Conservation (phyloP, 2,797 vertebrate species). For the Acestrorhynchus altus region DNA sequence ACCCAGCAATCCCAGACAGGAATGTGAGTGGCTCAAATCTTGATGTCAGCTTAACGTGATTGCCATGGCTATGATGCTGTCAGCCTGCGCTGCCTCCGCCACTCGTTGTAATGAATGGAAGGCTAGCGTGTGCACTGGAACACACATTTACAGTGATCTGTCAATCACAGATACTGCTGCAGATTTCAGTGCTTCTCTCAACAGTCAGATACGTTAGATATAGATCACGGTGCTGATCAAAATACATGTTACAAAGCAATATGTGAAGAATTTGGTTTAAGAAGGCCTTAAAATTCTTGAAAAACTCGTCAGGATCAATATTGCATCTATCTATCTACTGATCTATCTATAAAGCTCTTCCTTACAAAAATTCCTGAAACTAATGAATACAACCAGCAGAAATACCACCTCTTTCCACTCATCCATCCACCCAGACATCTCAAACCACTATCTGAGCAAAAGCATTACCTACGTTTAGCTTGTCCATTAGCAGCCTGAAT, state of each 20-base stretch:
- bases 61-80: constrained; percentile 51
- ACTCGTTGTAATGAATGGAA: constrained; percentile 49
- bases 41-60: constrained; percentile 44
- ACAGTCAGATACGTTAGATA: background rate
- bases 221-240: constrained; percentile 19
- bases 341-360: no score
- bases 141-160: constrained; percentile 47
- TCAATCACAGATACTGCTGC: constrained; percentile 44
- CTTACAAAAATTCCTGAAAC: no score
- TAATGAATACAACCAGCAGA: no score
- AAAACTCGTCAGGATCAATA: no score
- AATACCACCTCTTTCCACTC: no score
- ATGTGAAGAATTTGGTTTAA: background rate
- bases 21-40: constrained; percentile 43
- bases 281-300: background rate
- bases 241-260: constrained; percentile 16
- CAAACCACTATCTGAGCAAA: background rate
- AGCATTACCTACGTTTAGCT: background rate
- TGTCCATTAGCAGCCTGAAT: background rate
- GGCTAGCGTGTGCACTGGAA: constrained; percentile 24
- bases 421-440: no score
- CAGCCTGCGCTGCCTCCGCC: constrained; percentile 42
- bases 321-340: no score
- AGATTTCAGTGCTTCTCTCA: constrained; percentile 22
- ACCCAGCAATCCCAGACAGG: background rate